Conservation (phyloP, 1,140 invertebrate genomes). For the Drosophila hydei region DNA sequence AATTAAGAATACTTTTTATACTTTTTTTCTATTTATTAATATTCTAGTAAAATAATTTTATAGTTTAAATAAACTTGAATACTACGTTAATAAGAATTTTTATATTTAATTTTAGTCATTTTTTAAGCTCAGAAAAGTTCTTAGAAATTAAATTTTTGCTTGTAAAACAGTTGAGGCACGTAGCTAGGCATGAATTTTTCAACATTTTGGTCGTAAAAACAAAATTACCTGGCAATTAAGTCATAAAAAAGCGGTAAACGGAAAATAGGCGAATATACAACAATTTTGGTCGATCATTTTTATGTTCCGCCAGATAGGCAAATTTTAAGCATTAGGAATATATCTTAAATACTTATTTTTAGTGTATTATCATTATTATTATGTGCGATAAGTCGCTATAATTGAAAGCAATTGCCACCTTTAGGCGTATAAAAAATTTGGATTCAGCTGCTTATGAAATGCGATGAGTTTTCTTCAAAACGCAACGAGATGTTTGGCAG, state of each 20-base stretch:
- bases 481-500: constrained; percentile 21
- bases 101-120: no score
- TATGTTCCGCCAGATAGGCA: neutral
- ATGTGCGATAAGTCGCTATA: constrained; percentile 30
- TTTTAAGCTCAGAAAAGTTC: neutral
- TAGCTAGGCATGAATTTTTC: neutral
- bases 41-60: no score
- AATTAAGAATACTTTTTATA: neutral
- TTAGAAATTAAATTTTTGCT: neutral
- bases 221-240: neutral
- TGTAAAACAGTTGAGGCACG: neutral
- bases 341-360: neutral
- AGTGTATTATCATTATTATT: neutral
- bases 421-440: constrained; percentile 22
- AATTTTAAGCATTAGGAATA: constrained; percentile 1
- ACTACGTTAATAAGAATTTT: no score
- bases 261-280: neutral
- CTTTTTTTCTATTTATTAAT: neutral
- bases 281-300: neutral
- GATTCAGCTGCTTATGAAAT: constrained; percentile 46
- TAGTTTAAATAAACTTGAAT: no score
- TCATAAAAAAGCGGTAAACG: neutral
- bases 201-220: neutral
- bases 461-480: constrained; percentile 55
- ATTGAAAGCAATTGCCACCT: constrained; percentile 68